A percentile compares a stretch with the other conserved stretches of the same genome.
phyloP scores from a whole-genome alignment of 2,797 vertebrate genomes.

The Onychomys torridus region DNA sequence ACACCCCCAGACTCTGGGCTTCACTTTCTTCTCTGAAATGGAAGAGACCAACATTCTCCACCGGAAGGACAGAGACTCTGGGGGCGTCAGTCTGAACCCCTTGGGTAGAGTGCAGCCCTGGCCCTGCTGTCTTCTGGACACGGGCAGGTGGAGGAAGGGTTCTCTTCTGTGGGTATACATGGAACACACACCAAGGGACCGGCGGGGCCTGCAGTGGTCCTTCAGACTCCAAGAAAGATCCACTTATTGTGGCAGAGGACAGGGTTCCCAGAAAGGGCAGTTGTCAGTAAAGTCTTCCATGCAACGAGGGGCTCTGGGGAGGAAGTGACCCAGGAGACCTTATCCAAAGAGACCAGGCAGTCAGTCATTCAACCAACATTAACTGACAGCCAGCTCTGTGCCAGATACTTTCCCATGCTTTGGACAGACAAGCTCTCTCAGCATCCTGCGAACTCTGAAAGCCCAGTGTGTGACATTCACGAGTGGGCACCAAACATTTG shows the following conservation, averaged over 20 bases:
- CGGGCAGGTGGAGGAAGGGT: neutral
- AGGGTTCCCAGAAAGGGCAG: neutral
- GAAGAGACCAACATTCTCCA: neutral
- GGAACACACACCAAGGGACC: neutral
- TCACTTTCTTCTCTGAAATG: neutral
- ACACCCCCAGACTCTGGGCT: neutral
- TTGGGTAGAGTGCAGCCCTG: too few relatives aligned
- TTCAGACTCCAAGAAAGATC: neutral
- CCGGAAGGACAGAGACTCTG: neutral
- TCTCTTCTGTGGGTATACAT: neutral
- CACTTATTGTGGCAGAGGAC: too few relatives aligned
- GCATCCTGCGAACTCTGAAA: neutral
- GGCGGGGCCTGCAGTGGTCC: too few relatives aligned
- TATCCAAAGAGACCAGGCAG: neutral
- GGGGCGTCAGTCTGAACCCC: neutral
- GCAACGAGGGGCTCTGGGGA: neutral
- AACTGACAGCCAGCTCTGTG: neutral
- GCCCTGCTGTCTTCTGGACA: neutral
- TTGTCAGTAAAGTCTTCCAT: neutral
- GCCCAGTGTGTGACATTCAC: neutral
- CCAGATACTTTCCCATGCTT: neutral
- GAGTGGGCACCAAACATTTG: neutral
- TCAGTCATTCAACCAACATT: slow-evolving; percentile 21
- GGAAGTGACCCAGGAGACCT: neutral
- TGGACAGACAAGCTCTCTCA: neutral